Percentiles rank a stretch among this genome's conserved stretches.
phyloP scores from a whole-genome alignment of 1,140 invertebrate genomes.

The Zophobas atratus region DNA sequence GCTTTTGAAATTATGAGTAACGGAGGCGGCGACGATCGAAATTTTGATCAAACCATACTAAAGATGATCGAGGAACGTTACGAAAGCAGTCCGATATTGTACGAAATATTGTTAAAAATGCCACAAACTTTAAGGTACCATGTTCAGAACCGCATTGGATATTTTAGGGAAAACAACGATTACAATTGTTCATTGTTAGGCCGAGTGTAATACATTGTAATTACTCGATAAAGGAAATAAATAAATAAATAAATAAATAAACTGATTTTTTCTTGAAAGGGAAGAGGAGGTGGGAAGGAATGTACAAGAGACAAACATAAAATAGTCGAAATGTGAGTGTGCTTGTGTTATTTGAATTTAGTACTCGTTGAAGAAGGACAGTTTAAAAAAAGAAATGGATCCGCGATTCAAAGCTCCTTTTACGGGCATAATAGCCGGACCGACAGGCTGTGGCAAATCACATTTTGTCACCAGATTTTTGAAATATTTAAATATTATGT shows the following conservation, averaged over 20 bases:
- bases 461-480: conserved; percentile 10
- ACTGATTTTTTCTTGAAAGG: no score
- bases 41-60: neutral
- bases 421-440: conserved; percentile 17
- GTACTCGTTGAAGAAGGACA: no score
- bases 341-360: no score
- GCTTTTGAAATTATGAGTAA: neutral
- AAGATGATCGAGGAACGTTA: neutral
- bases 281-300: no score
- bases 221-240: no score
- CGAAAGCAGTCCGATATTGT: conserved; percentile 1
- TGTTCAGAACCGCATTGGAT: neutral
- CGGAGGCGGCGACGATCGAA: neutral
- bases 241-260: no score
- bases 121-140: neutral
- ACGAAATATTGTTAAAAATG: neutral
- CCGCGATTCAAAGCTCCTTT: conserved; percentile 21
- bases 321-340: no score
- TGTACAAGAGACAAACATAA: no score
- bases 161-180: neutral
- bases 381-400: neutral
- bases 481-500: conserved; percentile 6
- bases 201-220: no score
- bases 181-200: neutral
- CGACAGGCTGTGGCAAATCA: conserved; percentile 23